phyloP scores from a whole-genome alignment of 2,113 vertebrate species.

The Xiphias gladius region DNA sequence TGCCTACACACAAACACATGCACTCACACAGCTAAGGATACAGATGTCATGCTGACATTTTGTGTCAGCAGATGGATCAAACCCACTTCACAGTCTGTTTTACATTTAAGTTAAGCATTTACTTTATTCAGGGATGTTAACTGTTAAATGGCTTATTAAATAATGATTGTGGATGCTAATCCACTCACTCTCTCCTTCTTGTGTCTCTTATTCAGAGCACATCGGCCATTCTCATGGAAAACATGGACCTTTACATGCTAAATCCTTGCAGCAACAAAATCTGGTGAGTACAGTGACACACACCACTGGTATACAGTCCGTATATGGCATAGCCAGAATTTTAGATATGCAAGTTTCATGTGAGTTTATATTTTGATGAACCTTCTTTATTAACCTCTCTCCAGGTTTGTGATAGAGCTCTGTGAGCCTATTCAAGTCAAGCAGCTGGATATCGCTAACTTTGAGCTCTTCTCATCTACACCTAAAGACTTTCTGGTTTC shows the following conservation, averaged over 20 bases:
- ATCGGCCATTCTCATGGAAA: conserved; percentile 97
- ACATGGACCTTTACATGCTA: conserved; percentile 99
- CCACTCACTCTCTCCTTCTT: background rate
- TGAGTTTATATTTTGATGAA: background rate
- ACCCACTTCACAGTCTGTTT: background rate
- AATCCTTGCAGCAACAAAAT: conserved; percentile 99
- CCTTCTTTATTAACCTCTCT: conserved; percentile 8
- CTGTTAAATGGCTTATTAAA: too few species aligned
- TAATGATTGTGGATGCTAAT: background rate
- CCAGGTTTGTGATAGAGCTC: conserved; percentile 98
- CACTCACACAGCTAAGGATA: background rate
- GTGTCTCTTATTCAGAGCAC: conserved; percentile 87
- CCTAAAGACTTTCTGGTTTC: conserved; percentile 98
- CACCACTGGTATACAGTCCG: background rate
- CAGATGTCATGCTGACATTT: background rate
- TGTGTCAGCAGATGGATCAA: background rate
- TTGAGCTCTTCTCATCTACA: conserved; percentile 98
- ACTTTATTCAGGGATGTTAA: background rate
- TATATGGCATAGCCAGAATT: background rate
- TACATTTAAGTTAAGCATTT: background rate
- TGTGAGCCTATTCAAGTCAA: conserved; percentile 99
- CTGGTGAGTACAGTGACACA: conserved; percentile 85
- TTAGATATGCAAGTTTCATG: background rate
- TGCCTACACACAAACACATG: conserved; percentile 12
- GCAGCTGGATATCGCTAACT: conserved; percentile 98